Percentiles rank a stretch among this genome's conserved stretches.
Conservation (phyloP, 2,888 invertebrate genomes). For the Pollenia griseotomentosa region DNA sequence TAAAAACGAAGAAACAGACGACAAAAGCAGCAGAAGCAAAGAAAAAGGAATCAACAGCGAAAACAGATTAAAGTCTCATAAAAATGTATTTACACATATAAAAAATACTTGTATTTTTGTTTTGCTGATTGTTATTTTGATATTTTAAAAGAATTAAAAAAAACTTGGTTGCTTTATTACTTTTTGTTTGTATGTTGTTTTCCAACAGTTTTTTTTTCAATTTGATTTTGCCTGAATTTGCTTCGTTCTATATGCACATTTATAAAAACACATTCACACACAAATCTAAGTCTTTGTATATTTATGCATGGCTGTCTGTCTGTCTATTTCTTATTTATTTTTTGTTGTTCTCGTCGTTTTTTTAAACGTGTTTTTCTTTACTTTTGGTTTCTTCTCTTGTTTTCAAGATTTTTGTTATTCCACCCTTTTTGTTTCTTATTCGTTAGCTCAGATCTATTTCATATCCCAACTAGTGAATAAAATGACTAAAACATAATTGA, state of each 20-base stretch:
- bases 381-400: constrained; percentile 40
- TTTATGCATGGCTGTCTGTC: constrained; percentile 8
- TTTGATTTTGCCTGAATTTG: constrained; percentile 49
- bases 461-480: constrained; percentile 62
- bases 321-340: constrained; percentile 24
- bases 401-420: constrained; percentile 42
- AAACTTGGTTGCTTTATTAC: constrained; percentile 56
- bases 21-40: constrained; percentile 31
- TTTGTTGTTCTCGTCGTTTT: constrained; percentile 37
- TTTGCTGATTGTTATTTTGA: constrained; percentile 64
- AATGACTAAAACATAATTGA: constrained; percentile 68
- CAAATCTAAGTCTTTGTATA: constrained; percentile 2
- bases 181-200: constrained; percentile 42
- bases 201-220: constrained; percentile 40
- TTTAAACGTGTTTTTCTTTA: constrained; percentile 71
- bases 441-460: constrained; percentile 59
- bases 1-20: constrained; percentile 50
- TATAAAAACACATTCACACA: neutral
- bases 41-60: constrained; percentile 59
- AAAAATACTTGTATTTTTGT: constrained; percentile 46
- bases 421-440: constrained; percentile 53
- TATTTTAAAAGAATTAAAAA: constrained; percentile 61
- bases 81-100: constrained; percentile 43
- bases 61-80: constrained; percentile 40
- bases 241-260: constrained; percentile 49